A percentile compares a stretch with the other conserved stretches of the same genome.
Evolutionary conservation across 2,888 invertebrate genomes (phyloP).

Genomic region (Exocentrus adspersus): DNA sequence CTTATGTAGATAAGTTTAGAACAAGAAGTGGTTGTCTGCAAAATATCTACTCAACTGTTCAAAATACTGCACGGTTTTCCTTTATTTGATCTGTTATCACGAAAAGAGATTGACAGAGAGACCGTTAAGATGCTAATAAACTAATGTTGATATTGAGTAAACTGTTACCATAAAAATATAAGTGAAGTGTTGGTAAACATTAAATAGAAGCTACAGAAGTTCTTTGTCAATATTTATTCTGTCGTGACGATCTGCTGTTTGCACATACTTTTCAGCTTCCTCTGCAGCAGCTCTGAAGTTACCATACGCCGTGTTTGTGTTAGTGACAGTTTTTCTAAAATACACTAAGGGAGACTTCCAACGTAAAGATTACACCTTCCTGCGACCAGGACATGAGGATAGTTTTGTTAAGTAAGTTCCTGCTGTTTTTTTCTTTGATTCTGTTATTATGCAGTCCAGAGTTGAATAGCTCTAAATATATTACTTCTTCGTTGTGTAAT

Average conservation of each 20-base stretch:
- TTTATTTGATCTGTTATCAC: not conserved
- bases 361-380: not conserved
- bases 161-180: conserved; percentile 47
- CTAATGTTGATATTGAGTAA: conserved; percentile 36
- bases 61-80: conserved; percentile 27
- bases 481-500: conserved; percentile 8
- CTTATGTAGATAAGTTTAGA: conserved; percentile 43
- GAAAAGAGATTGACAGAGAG: not conserved
- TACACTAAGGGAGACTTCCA: conserved; percentile 8
- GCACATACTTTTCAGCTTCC: conserved; percentile 7
- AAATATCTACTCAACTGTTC: conserved; percentile 34
- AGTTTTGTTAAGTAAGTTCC: conserved; percentile 17
- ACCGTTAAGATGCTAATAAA: conserved; percentile 16
- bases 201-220: conserved; percentile 48
- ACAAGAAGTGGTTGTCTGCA: conserved; percentile 41
- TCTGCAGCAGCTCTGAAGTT: conserved; percentile 7
- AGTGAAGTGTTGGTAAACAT: conserved; percentile 50
- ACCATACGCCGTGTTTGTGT: conserved; percentile 23
- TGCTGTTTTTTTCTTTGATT: not conserved
- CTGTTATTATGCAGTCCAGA: conserved; percentile 22
- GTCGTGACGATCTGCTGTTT: conserved; percentile 39
- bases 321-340: conserved; percentile 28
- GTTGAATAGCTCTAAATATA: conserved; percentile 31
- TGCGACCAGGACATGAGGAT: conserved; percentile 21
- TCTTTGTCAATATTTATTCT: conserved; percentile 53